Base-by-base conservation (phyloP, 2,113 vertebrate species). In the Daboia siamensis region DNA sequence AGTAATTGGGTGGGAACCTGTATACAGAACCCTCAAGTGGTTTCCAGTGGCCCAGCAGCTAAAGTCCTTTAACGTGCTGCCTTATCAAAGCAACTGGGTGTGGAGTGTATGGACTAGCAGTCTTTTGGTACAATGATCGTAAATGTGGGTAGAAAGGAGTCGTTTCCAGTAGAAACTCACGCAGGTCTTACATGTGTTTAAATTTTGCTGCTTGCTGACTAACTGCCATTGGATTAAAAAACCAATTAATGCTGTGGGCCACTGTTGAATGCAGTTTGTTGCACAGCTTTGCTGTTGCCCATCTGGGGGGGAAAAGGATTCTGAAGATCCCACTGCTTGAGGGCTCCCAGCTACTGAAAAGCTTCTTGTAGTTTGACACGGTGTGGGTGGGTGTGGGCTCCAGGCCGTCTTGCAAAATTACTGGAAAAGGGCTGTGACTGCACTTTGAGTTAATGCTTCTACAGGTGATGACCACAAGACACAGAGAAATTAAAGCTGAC, bases 401-500 rank as follows among this genome's bases (percentile, higher is more conserved):
- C 48, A 88, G 90, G 90, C 93, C 54, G 54, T 91, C 23, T 44
- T 91, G 21, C 26, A 24, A 48, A 86, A 56, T 86, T 87, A 59
- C 87, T 86, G 74, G 87, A n/a, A 86, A 55, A 86, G 91, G 90
- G 90, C 88, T 92, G 93, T 92, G 87, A 92, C 93, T 87, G 93
- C 93, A 92, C 90, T 92, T 64, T 94, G 91, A 90, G 93, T 95
- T 95, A 91, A 94, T 94, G 89, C 95, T 94, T 95, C 95, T 93
- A 91, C 95, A 95, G 95, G 95, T 95, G 93, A 93, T 92, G 89
- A 93, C 91, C 95, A 87, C 74, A 91, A 94, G 92, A 92, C 87
- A 92, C 87, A 93, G 88, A 91, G 92, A 89, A 91, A 94, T 91
- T 87, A 94, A 93, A 91, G 91, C 93, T 93, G 92, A 92, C 91